Evolutionary conservation across 2,888 invertebrate species (phyloP).

Genomic region (Ormyrus thymus): DNA sequence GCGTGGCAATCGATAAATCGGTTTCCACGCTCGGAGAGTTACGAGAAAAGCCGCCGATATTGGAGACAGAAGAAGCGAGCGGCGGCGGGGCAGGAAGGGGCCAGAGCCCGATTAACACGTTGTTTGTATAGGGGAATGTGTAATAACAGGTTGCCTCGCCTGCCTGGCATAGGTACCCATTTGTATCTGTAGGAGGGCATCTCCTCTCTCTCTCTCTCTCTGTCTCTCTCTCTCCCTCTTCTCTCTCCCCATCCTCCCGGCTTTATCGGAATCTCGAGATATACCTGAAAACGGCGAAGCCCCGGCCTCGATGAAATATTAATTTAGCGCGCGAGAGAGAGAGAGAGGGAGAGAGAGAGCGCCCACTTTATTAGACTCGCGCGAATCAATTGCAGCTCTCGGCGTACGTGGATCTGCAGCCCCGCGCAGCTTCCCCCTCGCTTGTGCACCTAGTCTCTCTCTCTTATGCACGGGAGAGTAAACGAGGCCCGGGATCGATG

Average conservation of each 20-base stretch:
- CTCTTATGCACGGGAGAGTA: conserved; percentile 60
- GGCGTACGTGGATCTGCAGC: conserved; percentile 64
- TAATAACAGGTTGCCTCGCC: conserved; percentile 74
- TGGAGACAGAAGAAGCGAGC: conserved; percentile 20
- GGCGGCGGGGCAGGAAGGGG: neutral
- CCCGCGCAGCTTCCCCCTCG: conserved; percentile 68
- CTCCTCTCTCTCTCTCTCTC: conserved; percentile 61
- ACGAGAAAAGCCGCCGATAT: conserved; percentile 33
- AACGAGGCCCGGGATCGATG: conserved; percentile 43
- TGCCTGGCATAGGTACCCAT: conserved; percentile 70
- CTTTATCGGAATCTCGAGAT: conserved; percentile 47
- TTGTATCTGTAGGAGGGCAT: conserved; percentile 71
- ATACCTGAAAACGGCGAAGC: conserved; percentile 43
- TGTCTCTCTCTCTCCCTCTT: conserved; percentile 65
- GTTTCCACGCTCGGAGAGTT: conserved; percentile 59
- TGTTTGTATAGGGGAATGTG: conserved; percentile 75
- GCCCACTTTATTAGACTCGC: conserved; percentile 22
- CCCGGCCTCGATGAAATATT: conserved; percentile 47
- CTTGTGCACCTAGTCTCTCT: conserved; percentile 69
- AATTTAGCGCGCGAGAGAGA: conserved; percentile 30
- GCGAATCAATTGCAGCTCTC: conserved; percentile 42
- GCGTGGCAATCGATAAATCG: conserved; percentile 59
- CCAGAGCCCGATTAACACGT: conserved; percentile 73
- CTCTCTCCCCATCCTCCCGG: conserved; percentile 26
- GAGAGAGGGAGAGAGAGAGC: neutral